Conservation (phyloP, 2,113 vertebrate genomes). For the Tachycineta bicolor region DNA sequence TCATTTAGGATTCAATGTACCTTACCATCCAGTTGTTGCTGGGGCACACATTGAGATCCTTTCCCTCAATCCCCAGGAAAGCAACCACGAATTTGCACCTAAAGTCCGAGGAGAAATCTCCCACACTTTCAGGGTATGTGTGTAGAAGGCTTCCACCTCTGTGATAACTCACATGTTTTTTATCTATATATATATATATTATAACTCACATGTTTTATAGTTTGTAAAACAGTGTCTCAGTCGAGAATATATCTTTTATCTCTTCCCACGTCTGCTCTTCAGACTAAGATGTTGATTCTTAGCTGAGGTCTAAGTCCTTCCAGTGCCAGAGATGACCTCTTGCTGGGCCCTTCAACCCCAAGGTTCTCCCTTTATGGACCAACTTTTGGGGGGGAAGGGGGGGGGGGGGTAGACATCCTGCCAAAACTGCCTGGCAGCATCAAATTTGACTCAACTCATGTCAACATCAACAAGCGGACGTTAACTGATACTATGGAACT, state of each 20-base stretch:
- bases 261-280: not conserved
- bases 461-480: not conserved
- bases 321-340: not conserved
- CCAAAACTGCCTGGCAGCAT: not conserved
- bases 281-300: not conserved
- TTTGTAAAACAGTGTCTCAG: not conserved
- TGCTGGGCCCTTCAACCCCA: not conserved
- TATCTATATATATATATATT: no score
- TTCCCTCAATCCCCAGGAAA: not conserved
- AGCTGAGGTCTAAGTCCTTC: not conserved
- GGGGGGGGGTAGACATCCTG: not conserved
- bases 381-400: no score
- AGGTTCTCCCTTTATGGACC: not conserved
- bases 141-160: not conserved
- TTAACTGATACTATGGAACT: not conserved
- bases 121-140: not conserved
- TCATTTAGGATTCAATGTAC: not conserved
- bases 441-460: not conserved
- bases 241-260: not conserved
- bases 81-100: accelerated
- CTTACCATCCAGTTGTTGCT: not conserved
- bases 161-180: not conserved
- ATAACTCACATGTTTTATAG: not conserved
- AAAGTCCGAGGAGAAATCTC: not conserved
- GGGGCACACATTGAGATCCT: not conserved